Conservation (phyloP, 2,113 vertebrate species). For the Gobius niger region DNA sequence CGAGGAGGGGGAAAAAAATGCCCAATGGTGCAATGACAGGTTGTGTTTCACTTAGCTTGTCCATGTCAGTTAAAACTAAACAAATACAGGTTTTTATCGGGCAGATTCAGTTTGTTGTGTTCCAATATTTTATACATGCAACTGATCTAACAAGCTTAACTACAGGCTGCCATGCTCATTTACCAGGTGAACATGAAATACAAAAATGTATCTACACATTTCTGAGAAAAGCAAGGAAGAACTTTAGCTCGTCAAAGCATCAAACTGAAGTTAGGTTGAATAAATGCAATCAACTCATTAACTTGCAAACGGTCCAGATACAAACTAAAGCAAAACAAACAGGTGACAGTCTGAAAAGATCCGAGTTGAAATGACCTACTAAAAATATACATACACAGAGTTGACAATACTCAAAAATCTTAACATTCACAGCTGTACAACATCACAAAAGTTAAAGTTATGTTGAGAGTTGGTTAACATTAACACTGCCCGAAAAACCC, state of each 20-base stretch:
- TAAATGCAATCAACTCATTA: not conserved
- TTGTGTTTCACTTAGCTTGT: not conserved
- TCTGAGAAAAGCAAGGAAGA: not conserved
- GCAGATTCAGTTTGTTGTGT: not conserved
- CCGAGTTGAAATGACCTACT: slow-evolving; percentile 26
- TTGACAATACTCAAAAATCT: slow-evolving; percentile 60
- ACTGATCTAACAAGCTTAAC: not conserved
- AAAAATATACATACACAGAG: slow-evolving; percentile 52
- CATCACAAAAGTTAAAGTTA: slow-evolving; percentile 53
- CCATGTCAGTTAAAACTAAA: not conserved
- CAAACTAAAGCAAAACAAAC: slow-evolving; percentile 31
- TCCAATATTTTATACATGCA: not conserved
- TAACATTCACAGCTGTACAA: slow-evolving; percentile 66
- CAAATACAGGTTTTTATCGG: not conserved
- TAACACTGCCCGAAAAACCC: slow-evolving; percentile 62
- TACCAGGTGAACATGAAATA: not conserved
- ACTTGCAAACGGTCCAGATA: slow-evolving; percentile 13
- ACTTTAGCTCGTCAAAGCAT: not conserved
- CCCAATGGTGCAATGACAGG: not conserved
- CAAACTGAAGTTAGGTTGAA: slow-evolving; percentile 6
- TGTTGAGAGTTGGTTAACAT: slow-evolving; percentile 51
- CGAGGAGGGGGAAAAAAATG: not conserved
- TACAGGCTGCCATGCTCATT: not conserved
- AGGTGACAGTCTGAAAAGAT: not conserved
- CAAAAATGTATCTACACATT: not conserved